Conservation (phyloP, 2,113 vertebrate species). For the Peromyscus californicus region DNA sequence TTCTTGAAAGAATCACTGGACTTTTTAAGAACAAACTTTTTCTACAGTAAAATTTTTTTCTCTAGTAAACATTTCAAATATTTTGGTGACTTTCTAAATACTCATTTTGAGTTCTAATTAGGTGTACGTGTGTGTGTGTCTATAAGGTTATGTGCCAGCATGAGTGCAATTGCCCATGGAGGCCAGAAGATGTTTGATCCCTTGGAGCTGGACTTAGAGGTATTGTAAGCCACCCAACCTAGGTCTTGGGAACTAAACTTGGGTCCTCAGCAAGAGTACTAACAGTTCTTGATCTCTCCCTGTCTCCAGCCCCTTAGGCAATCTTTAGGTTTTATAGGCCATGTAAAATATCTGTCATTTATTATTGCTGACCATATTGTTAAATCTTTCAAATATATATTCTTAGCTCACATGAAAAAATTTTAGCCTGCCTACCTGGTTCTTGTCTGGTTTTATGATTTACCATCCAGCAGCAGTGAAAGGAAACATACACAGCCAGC, state of each 20-base stretch:
- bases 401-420: not conserved
- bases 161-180: not conserved
- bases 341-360: not conserved
- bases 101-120: not conserved
- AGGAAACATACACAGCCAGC: not conserved
- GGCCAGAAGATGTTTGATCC: not conserved
- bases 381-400: not conserved
- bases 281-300: not conserved
- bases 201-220: not conserved
- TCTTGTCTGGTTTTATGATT: not conserved
- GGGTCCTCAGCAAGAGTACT: not conserved
- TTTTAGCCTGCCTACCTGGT: not conserved
- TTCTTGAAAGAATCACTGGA: not conserved
- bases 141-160: not conserved
- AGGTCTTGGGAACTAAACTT: not conserved
- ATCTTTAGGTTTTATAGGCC: slow-evolving; percentile 9
- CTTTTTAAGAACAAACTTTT: not conserved
- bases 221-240: too few species aligned
- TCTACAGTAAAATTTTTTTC: not conserved
- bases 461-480: not conserved
- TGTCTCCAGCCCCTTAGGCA: not conserved
- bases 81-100: not conserved
- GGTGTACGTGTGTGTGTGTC: not conserved
- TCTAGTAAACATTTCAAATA: slow-evolving; percentile 7
- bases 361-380: not conserved